A percentile compares a stretch with the other conserved stretches of the same genome.
Evolutionary conservation across 1,140 invertebrate species (phyloP).

Genomic region (Micrasema longulum): DNA sequence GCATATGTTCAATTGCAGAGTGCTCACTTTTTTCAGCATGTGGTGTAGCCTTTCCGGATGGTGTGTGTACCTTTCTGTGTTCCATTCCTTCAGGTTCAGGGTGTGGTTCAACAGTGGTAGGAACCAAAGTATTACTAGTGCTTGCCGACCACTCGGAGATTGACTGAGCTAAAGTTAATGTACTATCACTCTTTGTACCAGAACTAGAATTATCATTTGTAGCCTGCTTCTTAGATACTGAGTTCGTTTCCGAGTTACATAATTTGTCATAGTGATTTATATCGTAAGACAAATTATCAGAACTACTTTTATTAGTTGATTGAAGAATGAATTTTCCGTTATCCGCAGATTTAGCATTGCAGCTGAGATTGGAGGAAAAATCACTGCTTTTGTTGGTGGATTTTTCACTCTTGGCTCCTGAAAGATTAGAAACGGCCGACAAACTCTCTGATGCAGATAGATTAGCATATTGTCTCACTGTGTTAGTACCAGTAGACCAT

Average conservation of each 20-base stretch:
- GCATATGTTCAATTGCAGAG: slow-evolving; percentile 30
- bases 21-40: slow-evolving; percentile 32
- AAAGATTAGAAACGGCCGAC: slow-evolving; percentile 70
- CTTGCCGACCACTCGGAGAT: slow-evolving; percentile 74
- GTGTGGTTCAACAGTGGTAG: slow-evolving; percentile 67
- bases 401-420: slow-evolving; percentile 72
- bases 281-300: slow-evolving; percentile 65
- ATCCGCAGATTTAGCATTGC: slow-evolving; percentile 60
- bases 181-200: slow-evolving; percentile 73
- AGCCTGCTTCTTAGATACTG: slow-evolving; percentile 62
- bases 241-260: slow-evolving; percentile 70
- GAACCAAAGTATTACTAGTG: slow-evolving; percentile 70
- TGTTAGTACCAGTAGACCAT: slow-evolving; percentile 86
- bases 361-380: slow-evolving; percentile 60
- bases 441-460: slow-evolving; percentile 73
- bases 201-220: slow-evolving; percentile 65
- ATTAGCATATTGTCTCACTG: slow-evolving; percentile 81
- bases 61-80: neutral
- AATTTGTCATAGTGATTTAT: slow-evolving; percentile 70
- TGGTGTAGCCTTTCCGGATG: neutral
- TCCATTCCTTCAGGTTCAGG: slow-evolving; percentile 63
- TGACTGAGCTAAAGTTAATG: slow-evolving; percentile 70
- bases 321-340: slow-evolving; percentile 58
- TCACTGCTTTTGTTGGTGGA: slow-evolving; percentile 63
- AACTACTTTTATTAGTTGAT: slow-evolving; percentile 66